A percentile compares a stretch with the other conserved stretches of the same genome.
Conservation (phyloP, 2,888 invertebrate genomes). For the Anagyrus pseudococci region DNA sequence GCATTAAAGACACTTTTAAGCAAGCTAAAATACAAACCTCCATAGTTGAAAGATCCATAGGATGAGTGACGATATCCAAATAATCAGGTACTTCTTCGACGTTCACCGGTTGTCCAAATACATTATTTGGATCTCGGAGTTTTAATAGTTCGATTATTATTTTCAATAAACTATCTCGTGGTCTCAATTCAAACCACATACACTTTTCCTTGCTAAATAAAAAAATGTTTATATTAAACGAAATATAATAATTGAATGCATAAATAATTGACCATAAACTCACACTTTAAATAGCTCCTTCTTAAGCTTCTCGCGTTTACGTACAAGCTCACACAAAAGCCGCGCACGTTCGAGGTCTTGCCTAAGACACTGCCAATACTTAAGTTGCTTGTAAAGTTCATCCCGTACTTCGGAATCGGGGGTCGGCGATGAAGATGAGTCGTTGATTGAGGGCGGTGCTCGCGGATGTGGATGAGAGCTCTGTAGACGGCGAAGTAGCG, state of each 20-base stretch:
- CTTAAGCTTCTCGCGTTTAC: conserved; percentile 95
- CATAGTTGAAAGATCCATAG: conserved; percentile 93
- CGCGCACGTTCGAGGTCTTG: conserved; percentile 93
- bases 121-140: conserved; percentile 81
- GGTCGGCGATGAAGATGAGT: conserved; percentile 53
- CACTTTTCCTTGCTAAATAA: conserved; percentile 73
- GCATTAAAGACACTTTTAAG: background rate
- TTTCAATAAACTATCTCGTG: conserved; percentile 79
- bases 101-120: conserved; percentile 94
- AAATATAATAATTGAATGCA: conserved; percentile 7
- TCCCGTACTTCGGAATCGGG: conserved; percentile 61
- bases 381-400: conserved; percentile 83
- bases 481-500: conserved; percentile 85
- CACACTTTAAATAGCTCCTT: conserved; percentile 80
- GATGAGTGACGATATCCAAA: conserved; percentile 79
- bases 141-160: conserved; percentile 80
- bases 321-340: conserved; percentile 90
- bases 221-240: conserved; percentile 9
- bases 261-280: conserved; percentile 41
- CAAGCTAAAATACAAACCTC: conserved; percentile 56
- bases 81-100: conserved; percentile 90
- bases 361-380: conserved; percentile 92
- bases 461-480: conserved; percentile 63
- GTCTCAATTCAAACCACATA: conserved; percentile 80
- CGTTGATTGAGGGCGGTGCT: conserved; percentile 51